These are phyloP conservation scores for Hybognathus amarus DNA, from an alignment of 2,797 vertebrate species.

Conservation along the genomic window DNA sequence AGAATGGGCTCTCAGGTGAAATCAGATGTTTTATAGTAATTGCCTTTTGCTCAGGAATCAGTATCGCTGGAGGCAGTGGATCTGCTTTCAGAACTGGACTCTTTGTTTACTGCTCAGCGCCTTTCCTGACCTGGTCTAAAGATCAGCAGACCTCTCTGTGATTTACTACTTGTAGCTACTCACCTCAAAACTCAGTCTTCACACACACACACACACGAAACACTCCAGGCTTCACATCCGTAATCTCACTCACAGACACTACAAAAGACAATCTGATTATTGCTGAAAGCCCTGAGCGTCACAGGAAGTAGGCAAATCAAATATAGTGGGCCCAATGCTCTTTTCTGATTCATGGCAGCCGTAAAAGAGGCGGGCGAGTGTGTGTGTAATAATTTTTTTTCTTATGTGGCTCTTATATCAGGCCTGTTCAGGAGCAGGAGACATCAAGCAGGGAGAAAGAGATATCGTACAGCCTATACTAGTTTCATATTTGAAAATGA, in stretches of 20 bases:
- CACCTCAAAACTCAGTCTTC: not conserved
- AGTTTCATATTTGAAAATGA: not conserved
- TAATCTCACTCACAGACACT: slow-evolving; percentile 29
- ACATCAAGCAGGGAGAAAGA: not conserved
- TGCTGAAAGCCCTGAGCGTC: slow-evolving; percentile 48
- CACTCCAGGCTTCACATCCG: not conserved
- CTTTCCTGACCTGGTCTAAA: slow-evolving; percentile 33
- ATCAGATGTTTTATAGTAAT: slow-evolving; percentile 30
- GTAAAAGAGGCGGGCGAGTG: slow-evolving; percentile 48
- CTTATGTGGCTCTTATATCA: slow-evolving; percentile 38
- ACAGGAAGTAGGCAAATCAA: slow-evolving; percentile 56
- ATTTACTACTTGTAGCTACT: slow-evolving; percentile 27
- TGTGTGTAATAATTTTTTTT: slow-evolving; percentile 27
- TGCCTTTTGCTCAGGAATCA: slow-evolving; percentile 24
- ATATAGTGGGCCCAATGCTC: slow-evolving; percentile 58
- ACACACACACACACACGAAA: slow-evolving; percentile 3
- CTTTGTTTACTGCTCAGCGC: slow-evolving; percentile 42
- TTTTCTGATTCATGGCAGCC: slow-evolving; percentile 61
- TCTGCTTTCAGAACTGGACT: slow-evolving; percentile 17
- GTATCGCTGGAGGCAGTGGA: slow-evolving; percentile 15
- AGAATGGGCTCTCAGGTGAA: not conserved
- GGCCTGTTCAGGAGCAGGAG: slow-evolving; percentile 14
- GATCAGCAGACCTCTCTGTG: slow-evolving; percentile 15
- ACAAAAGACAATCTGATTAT: slow-evolving; percentile 60
- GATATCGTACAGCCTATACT: not conserved